These are phyloP conservation scores for Spondyliosoma cantharus DNA, from an alignment of 2,797 vertebrate species.

Conservation along the genomic window DNA sequence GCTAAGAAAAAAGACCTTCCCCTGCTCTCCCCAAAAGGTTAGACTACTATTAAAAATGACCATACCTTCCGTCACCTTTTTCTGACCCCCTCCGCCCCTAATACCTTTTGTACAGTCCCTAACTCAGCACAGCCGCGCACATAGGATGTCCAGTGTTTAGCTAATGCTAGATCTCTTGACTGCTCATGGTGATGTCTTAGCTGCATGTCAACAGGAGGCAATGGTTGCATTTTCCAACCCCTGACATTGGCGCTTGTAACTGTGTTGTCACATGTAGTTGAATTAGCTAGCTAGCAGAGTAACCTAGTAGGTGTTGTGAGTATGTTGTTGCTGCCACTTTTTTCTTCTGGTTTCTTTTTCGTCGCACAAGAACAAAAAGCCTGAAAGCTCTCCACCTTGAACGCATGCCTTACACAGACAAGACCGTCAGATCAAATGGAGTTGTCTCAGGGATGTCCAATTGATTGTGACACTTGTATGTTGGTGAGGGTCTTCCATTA, in stretches of 20 bases:
- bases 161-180: slow-evolving; percentile 58
- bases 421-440: slow-evolving; percentile 76
- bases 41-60: not conserved
- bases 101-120: slow-evolving; percentile 50
- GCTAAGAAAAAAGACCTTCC: not conserved
- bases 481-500: slow-evolving; percentile 81
- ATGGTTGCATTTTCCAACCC: slow-evolving; percentile 63
- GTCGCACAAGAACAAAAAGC: slow-evolving; percentile 54
- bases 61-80: not conserved
- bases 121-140: slow-evolving; percentile 49
- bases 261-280: slow-evolving; percentile 79
- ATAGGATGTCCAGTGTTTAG: slow-evolving; percentile 63
- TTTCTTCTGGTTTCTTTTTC: slow-evolving; percentile 23
- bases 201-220: slow-evolving; percentile 82
- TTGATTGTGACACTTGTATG: slow-evolving; percentile 79
- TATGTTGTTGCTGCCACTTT: slow-evolving; percentile 67
- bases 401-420: slow-evolving; percentile 79
- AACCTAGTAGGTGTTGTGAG: slow-evolving; percentile 78
- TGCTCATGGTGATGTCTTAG: slow-evolving; percentile 71
- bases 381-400: slow-evolving; percentile 49
- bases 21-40: not conserved
- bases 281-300: slow-evolving; percentile 73
- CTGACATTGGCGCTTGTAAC: slow-evolving; percentile 76
- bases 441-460: slow-evolving; percentile 85
- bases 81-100: not conserved